Evolutionary conservation across 2,888 invertebrate genomes (phyloP), one percentile per base, ranked within the genome.

Genomic region (Dendrolimus pini): DNA sequence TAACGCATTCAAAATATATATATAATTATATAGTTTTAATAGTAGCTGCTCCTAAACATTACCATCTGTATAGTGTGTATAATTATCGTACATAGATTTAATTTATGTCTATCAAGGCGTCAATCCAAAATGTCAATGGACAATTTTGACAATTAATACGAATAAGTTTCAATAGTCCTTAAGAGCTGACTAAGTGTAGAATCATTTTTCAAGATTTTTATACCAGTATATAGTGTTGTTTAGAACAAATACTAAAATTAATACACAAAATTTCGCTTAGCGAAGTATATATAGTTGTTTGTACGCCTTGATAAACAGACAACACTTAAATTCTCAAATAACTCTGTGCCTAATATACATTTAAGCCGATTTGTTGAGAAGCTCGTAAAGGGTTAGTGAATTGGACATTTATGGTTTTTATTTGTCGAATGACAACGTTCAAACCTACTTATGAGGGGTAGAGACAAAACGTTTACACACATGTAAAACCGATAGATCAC

Each of bases 1-100:
- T 89, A 87, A 89, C 86, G 76, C 85, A 86, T 88, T 88, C 89
- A 87, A 89, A 83, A 89, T 89, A 89, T 88, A 89, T 88, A 87
- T 83, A 85, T 81, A 82, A 74, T 74, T 78, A 78, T 82, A 85
- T 83, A 85, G 77, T 79, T 81, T 79, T 72, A 79, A 75, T 82
- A 76, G 73, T 79, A 85, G 85, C 85, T 82, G 87, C 75, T 80
- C 77, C 83, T 84, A 84, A 77, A 78, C 79, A 79, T 47, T 77
- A 81, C 76, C 77, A 72, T 80, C 79, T 83, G 80, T 86, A 85
- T 82, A 82, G 76, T 77, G 82, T 87, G 83, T 87, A 87, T 85
- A 83, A 77, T 74, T 79, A 85, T 81, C 80, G 80, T 87, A 86
- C 80, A 84, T 75, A 83, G 86, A 86, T 83, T 67, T 78, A 67